Evolutionary conservation across 2,113 vertebrate genomes (phyloP), one percentile per base, ranked within the genome.

Genomic region (Lepidothrix coronata): DNA sequence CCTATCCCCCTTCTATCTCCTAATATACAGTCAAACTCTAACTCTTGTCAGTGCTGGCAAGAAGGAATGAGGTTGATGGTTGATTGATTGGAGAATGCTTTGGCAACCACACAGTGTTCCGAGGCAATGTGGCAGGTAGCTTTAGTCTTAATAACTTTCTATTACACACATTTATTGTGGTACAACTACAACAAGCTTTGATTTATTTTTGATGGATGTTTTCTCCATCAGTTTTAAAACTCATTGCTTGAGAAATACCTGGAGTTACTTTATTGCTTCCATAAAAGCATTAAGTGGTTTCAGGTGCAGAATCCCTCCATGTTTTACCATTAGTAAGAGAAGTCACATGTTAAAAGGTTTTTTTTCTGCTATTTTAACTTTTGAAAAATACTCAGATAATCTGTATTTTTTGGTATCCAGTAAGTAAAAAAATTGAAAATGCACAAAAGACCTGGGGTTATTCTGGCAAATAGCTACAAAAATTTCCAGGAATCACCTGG

Each of bases 151-250:
- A 97, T 97, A 97, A 97, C 81, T 97, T 98, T 96, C 93, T 90
- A 83, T 95, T 97, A 90, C 70, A 84, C 37, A 65, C 35, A 93
- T 52, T 97, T 97, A 92, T 96, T 88, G 59, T 95, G 95, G 91
- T 92, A 98, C 85, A 92, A 95, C 78, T n/a, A 96, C 97, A 97
- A 97, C 19, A 46, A 96, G 90, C 90, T 95, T 98, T 97, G 97
- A 98, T 97, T 97, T 97, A 96, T 97, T 97, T 98, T 97, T 98
- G 97, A 97, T 97, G 93, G 88, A 97, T 97, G 96, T 97, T 97
- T 95, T 94, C 65, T 62, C 83, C 70, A 94, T 65, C 15, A 43
- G 95, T 95, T 97, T 98, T 97, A 95, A 94, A 95, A 97, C 68
- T 88, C 76, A 67, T 94, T 97, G 74, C 88, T 96, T 37, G 39